phyloP scores from a whole-genome alignment of 2,888 invertebrate species.

The Caenorhabditis sp. region DNA sequence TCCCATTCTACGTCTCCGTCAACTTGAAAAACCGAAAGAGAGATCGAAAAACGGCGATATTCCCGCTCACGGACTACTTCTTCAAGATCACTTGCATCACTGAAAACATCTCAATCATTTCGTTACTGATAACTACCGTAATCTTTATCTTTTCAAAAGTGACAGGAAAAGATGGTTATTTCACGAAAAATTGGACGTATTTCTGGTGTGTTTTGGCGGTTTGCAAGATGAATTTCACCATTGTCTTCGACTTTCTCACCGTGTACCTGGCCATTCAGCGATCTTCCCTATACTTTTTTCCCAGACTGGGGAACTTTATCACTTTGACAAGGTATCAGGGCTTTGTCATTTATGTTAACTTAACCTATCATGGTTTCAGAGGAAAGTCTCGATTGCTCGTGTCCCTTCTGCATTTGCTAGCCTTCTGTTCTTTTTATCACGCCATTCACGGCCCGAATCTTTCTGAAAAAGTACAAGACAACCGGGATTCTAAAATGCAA shows the following conservation, averaged over 20 bases:
- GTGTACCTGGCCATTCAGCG: neutral
- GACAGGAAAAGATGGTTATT: no score
- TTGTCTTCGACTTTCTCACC: neutral
- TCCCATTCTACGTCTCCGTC: neutral
- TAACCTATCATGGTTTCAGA: no score
- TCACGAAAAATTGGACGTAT: neutral
- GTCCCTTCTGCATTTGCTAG: no score
- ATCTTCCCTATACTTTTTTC: neutral
- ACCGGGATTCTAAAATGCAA: no score
- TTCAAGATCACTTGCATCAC: neutral
- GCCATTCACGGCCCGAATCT: no score
- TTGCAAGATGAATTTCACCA: neutral
- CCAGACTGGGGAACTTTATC: neutral
- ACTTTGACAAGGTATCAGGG: neutral
- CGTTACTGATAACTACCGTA: neutral
- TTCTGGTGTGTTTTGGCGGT: neutral
- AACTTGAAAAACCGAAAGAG: neutral
- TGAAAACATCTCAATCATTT: neutral
- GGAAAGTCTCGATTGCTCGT: no score
- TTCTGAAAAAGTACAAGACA: no score
- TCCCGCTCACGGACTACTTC: conserved; percentile 1
- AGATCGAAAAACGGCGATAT: neutral
- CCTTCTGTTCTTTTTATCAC: no score
- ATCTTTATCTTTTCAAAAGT: neutral
- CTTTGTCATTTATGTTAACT: no score